phyloP scores from a whole-genome alignment of 2,888 invertebrate species.

The Petrolisthes manimaculis region DNA sequence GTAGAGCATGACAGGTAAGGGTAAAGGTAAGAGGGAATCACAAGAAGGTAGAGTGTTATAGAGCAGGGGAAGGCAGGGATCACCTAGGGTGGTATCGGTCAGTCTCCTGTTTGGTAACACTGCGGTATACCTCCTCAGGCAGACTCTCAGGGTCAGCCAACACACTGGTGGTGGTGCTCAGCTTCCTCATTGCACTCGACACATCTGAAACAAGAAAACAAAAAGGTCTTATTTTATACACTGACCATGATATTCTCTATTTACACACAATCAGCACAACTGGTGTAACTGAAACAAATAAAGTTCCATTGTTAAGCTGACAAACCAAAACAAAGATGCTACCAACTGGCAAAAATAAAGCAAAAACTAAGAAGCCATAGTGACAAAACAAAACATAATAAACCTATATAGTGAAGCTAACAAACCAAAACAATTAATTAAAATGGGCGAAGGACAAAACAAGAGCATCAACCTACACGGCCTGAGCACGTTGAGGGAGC shows the following conservation, averaged over 20 bases:
- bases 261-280: not conserved
- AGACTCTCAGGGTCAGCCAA: conserved; percentile 88
- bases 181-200: conserved; percentile 87
- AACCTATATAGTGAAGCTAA: not conserved
- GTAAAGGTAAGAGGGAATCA: not conserved
- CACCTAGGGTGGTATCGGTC: conserved; percentile 41
- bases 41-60: not conserved
- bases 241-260: not conserved
- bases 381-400: conserved; percentile 4
- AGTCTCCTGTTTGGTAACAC: conserved; percentile 72
- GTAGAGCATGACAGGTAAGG: not conserved
- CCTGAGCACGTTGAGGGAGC: conserved; percentile 91
- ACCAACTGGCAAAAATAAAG: not conserved
- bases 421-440: not conserved
- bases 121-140: conserved; percentile 88
- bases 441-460: not conserved
- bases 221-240: not conserved
- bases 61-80: conserved; percentile 25
- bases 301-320: not conserved
- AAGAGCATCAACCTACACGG: conserved; percentile 75
- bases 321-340: not conserved
- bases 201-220: conserved; percentile 72
- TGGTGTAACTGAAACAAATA: not conserved
- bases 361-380: not conserved
- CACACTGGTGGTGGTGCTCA: conserved; percentile 94